Conservation (phyloP, 2,888 invertebrate genomes). For the Drosophila sordidula region DNA sequence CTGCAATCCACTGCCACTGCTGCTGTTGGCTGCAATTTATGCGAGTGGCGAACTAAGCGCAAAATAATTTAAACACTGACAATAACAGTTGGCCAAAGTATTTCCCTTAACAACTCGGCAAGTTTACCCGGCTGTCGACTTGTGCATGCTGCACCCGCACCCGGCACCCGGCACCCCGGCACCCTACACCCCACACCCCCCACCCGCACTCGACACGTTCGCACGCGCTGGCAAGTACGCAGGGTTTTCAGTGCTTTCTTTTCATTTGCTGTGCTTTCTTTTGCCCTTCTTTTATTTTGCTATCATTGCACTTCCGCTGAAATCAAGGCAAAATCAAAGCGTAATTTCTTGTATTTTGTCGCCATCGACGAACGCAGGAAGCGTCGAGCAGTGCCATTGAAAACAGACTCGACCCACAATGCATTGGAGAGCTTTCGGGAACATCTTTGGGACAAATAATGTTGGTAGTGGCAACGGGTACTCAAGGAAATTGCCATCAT, state of each 20-base stretch:
- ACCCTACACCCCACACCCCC: neutral
- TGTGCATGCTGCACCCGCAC: neutral
- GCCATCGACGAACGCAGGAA: constrained; percentile 48
- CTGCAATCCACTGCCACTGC: constrained; percentile 35
- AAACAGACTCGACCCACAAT: constrained; percentile 40
- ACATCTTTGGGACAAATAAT: constrained; percentile 38
- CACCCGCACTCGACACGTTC: constrained; percentile 72
- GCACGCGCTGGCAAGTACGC: constrained; percentile 66
- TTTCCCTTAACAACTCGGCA: constrained; percentile 63
- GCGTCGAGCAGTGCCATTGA: constrained; percentile 33
- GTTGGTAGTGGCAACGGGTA: constrained; percentile 56
- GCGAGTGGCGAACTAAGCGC: constrained; percentile 76
- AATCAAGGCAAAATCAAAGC: constrained; percentile 74
- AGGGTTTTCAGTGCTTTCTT: constrained; percentile 33
- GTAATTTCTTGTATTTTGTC: constrained; percentile 79
- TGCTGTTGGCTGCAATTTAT: constrained; percentile 71
- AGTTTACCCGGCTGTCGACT: constrained; percentile 37
- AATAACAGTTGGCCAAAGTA: constrained; percentile 76
- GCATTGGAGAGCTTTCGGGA: constrained; percentile 21
- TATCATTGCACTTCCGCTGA: constrained; percentile 78
- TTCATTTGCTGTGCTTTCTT: constrained; percentile 12
- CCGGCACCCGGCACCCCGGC: neutral
- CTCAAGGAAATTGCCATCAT: constrained; percentile 84
- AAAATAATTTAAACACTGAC: constrained; percentile 82
- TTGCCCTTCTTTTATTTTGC: constrained; percentile 36